These are phyloP conservation scores for Volucella bombylans DNA, from an alignment of 2,888 invertebrate genomes.

Conservation along the genomic window DNA sequence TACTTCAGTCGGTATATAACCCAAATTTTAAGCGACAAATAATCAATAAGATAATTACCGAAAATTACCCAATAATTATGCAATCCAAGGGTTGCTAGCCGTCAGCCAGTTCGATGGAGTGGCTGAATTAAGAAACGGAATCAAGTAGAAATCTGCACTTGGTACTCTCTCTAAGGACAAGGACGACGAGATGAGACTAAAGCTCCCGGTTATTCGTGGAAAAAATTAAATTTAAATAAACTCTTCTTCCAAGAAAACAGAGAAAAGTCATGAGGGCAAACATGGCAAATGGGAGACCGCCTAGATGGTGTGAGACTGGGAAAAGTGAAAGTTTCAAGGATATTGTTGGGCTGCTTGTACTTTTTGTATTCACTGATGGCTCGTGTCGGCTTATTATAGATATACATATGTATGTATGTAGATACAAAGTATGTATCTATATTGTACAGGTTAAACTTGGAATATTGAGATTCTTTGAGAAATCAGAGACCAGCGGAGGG, in stretches of 20 bases:
- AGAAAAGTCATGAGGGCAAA: constrained; percentile 51
- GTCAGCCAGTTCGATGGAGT: background rate
- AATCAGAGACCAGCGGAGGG: constrained; percentile 48
- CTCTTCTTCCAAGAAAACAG: constrained; percentile 4
- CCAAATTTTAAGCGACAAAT: constrained; percentile 63
- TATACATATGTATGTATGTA: constrained; percentile 17
- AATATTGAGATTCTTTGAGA: constrained; percentile 48
- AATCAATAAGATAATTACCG: constrained; percentile 52
- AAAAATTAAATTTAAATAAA: constrained; percentile 61
- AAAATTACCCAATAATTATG: constrained; percentile 51
- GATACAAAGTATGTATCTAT: constrained; percentile 54
- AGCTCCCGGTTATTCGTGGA: constrained; percentile 30
- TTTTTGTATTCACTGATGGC: constrained; percentile 56
- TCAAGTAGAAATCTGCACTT: constrained; percentile 33
- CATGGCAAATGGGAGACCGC: constrained; percentile 3
- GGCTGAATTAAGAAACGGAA: too few species aligned
- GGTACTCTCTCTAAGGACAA: constrained; percentile 25
- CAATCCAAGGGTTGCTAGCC: constrained; percentile 41
- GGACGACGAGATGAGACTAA: background rate
- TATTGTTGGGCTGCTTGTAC: constrained; percentile 65
- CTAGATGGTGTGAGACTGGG: constrained; percentile 10
- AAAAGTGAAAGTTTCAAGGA: constrained; percentile 73
- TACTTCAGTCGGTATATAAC: constrained; percentile 13
- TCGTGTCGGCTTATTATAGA: constrained; percentile 65
- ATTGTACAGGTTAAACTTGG: constrained; percentile 38